Base-by-base conservation (phyloP, 1,140 invertebrate genomes). In the Sycobia sp. region DNA sequence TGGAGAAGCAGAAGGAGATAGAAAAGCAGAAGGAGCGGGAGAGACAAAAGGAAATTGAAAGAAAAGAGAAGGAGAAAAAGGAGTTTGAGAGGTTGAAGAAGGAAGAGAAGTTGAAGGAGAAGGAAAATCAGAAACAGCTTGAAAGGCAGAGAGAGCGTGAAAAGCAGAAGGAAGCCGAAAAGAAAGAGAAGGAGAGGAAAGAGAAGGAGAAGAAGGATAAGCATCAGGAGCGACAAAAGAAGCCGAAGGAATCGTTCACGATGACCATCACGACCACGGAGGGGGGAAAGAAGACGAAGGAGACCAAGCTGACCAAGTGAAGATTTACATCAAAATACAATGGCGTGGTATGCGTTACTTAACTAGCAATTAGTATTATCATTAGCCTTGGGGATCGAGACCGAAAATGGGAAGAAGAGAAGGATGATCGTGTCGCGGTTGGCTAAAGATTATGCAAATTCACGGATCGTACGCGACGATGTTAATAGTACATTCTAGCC, bases 41-140 rank as follows among this genome's bases (percentile, higher is more conserved):
- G 25, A 59, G 47, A 49, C 27, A 56, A 27, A 59, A 64, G 50
- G 46, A 62, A 43, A 39, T n/a, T 29, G 55, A 67, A 27, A 58
- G 38, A 36, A 34, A 34, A n/a, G 32, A 43, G 43, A 27, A 34
- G 10, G 47, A 34, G 51, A 34, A 44, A 10, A 46, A 14, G 34
- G 32, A 38, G 14, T 29, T 14, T n/a, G 51, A 29, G 29, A 32
- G 11, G 14, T 14, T 44, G 29, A 4, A 11, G 11, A 4, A 32
- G 5, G 11, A 32, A 32, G 29, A 32, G 4, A 32, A 32, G 29
- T 4, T 7, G 5, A 32, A 32, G 11, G 5, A 32, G 29, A 11
- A 4, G 5, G 5, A 32, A 11, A 32, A 32, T 43, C 4, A 16
- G 32, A 32, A 65, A n/a, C 11, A 10, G 34, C 36, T 57, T 27